Conservation (phyloP, 1,140 invertebrate genomes). For the Bombus huntii region DNA sequence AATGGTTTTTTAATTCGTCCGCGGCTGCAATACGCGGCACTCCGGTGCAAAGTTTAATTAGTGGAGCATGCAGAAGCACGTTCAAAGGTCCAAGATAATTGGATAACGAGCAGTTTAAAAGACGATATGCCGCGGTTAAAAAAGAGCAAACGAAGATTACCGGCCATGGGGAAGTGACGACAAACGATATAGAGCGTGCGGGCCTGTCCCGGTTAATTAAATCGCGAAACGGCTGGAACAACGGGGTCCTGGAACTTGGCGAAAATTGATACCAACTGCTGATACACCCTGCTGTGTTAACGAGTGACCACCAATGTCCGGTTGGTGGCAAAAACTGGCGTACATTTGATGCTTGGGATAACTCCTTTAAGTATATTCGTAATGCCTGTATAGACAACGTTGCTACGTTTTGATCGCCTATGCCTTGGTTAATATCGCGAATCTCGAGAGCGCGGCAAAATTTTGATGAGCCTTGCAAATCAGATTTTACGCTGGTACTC, state of each 20-base stretch:
- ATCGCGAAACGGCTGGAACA: conserved; percentile 11
- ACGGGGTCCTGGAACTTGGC: neutral
- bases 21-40: neutral
- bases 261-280: conserved; percentile 51
- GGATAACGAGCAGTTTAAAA: conserved; percentile 61
- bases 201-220: conserved; percentile 41
- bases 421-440: neutral
- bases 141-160: neutral
- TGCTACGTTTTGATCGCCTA: neutral
- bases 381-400: neutral
- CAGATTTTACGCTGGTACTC: no score
- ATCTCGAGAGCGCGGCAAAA: neutral
- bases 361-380: conserved; percentile 25
- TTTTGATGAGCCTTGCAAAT: neutral
- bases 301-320: conserved; percentile 31
- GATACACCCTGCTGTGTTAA: conserved; percentile 43
- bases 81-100: conserved; percentile 48
- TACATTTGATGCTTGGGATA: conserved; percentile 33
- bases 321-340: conserved; percentile 21
- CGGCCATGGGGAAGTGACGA: conserved; percentile 22
- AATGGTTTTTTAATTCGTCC: neutral
- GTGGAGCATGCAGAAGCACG: neutral
- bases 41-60: conserved; percentile 32
- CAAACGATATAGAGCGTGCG: conserved; percentile 23
- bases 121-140: neutral